Evolutionary conservation across 2,113 vertebrate genomes (phyloP).

Genomic region (Scopus umbretta): DNA sequence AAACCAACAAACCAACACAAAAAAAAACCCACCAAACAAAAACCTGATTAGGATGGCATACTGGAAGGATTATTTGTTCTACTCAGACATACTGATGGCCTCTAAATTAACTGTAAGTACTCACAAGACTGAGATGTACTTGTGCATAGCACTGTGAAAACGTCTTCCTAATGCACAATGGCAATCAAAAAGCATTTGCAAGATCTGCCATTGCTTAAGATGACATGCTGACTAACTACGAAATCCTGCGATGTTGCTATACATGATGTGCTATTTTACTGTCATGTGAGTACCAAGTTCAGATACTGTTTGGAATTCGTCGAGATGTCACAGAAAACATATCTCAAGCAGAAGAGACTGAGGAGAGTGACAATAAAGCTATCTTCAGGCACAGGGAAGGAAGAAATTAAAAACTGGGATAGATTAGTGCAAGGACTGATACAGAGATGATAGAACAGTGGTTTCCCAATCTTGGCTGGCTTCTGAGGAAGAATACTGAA

Average conservation of each 20-base stretch:
- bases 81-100: not conserved
- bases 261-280: not conserved
- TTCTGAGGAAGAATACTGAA: not conserved
- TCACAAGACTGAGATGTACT: not conserved
- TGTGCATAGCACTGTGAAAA: not conserved
- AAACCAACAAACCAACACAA: too few relatives aligned
- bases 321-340: not conserved
- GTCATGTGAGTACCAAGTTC: not conserved
- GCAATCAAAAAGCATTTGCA: not conserved
- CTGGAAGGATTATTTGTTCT: not conserved
- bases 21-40: not conserved
- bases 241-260: not conserved
- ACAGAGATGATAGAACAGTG: not conserved
- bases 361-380: not conserved
- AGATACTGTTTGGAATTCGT: not conserved
- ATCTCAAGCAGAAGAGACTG: not conserved
- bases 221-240: not conserved
- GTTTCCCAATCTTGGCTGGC: not conserved
- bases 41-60: not conserved
- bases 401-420: not conserved
- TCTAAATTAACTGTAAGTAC: not conserved
- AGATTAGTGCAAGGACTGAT: not conserved
- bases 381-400: not conserved
- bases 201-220: not conserved
- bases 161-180: not conserved